phyloP scores from a whole-genome alignment of 2,888 invertebrate genomes.

The Coelopa pilipes region DNA sequence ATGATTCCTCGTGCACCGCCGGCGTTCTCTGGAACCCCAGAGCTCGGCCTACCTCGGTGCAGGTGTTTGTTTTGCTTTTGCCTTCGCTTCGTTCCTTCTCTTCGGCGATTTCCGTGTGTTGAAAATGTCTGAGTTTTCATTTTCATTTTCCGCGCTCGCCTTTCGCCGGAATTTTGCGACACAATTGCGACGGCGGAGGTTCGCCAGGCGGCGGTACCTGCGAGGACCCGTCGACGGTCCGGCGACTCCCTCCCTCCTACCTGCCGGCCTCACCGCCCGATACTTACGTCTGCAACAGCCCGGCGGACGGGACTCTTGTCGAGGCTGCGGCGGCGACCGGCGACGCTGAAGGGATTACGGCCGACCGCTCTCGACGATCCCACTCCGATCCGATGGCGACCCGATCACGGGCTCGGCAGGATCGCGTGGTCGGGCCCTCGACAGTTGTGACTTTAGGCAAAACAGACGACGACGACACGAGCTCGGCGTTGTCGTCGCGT shows the following conservation, averaged over 20 bases:
- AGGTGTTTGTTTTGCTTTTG: slow-evolving; percentile 1
- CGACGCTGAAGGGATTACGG: not conserved
- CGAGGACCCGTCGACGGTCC: too few species aligned
- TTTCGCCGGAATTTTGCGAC: slow-evolving; percentile 21
- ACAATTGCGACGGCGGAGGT: not conserved
- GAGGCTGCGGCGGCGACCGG: not conserved
- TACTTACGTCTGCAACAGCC: slow-evolving; percentile 16
- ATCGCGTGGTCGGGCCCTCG: slow-evolving; percentile 11
- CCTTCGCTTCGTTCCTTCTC: not conserved
- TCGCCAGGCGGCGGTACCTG: slow-evolving; percentile 1
- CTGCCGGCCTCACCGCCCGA: not conserved
- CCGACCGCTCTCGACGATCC: too few species aligned
- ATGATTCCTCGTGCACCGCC: too few species aligned
- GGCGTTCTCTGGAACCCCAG: too few species aligned
- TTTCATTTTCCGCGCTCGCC: not conserved
- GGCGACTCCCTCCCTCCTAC: too few species aligned
- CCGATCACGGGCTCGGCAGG: not conserved
- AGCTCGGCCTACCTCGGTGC: not conserved
- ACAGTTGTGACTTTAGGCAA: slow-evolving; percentile 38
- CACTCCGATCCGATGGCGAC: too few species aligned
- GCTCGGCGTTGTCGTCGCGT: too few species aligned
- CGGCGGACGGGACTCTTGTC: not conserved
- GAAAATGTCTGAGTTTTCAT: not conserved
- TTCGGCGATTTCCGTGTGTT: too few species aligned
- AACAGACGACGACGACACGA: not conserved